Evolutionary conservation across 2,113 vertebrate genomes (phyloP).

Genomic region (Cephalophus harveyi): DNA sequence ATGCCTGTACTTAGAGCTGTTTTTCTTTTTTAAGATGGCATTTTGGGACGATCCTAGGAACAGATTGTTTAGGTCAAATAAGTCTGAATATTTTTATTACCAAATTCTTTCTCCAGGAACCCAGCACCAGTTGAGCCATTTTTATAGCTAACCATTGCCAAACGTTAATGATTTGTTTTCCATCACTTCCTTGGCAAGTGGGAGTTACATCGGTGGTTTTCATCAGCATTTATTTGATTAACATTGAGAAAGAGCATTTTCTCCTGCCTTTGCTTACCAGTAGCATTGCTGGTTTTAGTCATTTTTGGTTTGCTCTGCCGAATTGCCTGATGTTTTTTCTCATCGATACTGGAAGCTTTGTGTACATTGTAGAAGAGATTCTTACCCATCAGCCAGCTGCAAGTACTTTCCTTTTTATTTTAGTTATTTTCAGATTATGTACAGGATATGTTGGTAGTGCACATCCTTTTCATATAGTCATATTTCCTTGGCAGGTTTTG

Average conservation of each 20-base stretch:
- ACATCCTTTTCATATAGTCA: background rate
- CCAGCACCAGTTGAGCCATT: background rate
- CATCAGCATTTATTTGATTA: background rate
- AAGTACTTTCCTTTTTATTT: background rate
- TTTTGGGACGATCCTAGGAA: background rate
- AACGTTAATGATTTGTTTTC: background rate
- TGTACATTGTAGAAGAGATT: background rate
- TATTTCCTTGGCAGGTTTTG: background rate
- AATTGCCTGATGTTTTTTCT: background rate
- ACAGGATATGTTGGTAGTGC: background rate
- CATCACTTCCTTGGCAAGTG: background rate
- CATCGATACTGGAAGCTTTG: background rate
- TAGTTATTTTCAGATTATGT: background rate
- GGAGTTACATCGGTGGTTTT: background rate
- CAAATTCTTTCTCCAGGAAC: background rate
- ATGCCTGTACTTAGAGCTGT: background rate
- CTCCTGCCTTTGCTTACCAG: background rate
- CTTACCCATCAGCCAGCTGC: too few species aligned
- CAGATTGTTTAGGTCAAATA: background rate
- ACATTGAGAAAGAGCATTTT: background rate
- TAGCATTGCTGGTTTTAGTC: background rate
- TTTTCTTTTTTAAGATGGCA: background rate
- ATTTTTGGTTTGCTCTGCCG: background rate
- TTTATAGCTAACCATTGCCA: background rate
- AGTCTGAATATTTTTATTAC: background rate